Evolutionary conservation across 1,140 invertebrate species (phyloP), one percentile per base, ranked within the genome.

Genomic region (Sycobia sp.): DNA sequence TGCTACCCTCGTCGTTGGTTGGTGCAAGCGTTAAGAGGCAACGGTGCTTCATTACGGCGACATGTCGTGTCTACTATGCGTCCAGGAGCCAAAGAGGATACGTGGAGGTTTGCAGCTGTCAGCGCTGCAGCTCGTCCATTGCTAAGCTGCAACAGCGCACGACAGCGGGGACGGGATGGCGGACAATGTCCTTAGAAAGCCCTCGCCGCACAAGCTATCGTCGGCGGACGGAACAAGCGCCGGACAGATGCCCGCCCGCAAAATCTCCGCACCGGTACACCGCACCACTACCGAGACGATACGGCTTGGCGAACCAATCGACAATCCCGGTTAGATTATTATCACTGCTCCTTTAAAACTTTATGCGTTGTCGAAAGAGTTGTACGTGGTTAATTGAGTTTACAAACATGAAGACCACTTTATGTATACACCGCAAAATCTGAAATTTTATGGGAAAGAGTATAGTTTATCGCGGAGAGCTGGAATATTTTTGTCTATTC

Each of bases 211-310:
- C 62, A 80, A 79, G 66, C 67, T 73, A 56, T 73, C 71, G 60
- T 43, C 58, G 16, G 32, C 49, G 13, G 51, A 44, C 50, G 32
- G 29, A 13, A 18, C 20, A 16, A n/a, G 50, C 22, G 11, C 20
- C 18, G 62, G 62, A 39, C 63, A 54, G 5, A 50, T 65, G 22
- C 38, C 56, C 8, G 39, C 63, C 65, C 73, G 70, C 38, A 79
- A 77, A 55, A 70, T 73, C 25, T 69, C 77, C 4, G 86, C 86
- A 76, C 85, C 88, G 65, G 85, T 90, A 69, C 89, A 90, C 73
- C 87, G 89, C 71, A 90, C 89, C 62, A 91, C 89, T 67, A 90
- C 88, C 79, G 90, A 91, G 80, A 90, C 89, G 78, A 85, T 91
- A 76, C 85, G 90, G 54, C 77, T 91, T 57, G 86, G 86, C 66